A percentile compares a stretch with the other conserved stretches of the same genome.
Evolutionary conservation across 2,113 vertebrate species (phyloP).

Genomic region (Trogon surrucura): DNA sequence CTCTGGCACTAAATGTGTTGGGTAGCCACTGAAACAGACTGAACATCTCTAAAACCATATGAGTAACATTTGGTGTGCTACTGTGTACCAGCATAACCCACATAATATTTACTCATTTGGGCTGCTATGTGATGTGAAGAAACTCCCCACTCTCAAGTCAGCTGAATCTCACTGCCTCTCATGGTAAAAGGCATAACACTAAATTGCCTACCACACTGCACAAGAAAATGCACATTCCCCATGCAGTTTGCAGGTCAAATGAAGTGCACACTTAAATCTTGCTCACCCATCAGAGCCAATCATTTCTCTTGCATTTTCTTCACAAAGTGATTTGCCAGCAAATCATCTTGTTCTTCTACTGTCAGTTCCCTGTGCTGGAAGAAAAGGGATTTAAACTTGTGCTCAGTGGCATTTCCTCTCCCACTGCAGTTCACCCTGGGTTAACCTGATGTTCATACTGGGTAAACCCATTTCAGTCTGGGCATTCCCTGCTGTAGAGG

Average conservation of each 20-base stretch:
- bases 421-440: neutral
- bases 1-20: neutral
- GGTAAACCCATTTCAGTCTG: neutral
- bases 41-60: neutral
- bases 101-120: neutral
- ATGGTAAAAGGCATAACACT: neutral
- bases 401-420: neutral
- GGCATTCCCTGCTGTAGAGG: neutral
- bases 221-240: neutral
- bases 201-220: neutral
- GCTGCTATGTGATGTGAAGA: neutral
- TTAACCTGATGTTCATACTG: neutral
- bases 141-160: neutral
- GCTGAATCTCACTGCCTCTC: neutral
- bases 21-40: neutral
- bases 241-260: neutral
- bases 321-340: neutral
- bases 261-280: neutral
- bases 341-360: neutral
- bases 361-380: neutral
- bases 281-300: neutral
- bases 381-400: neutral
- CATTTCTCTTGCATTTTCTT: neutral
- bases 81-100: constrained; percentile 32
- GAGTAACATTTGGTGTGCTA: constrained; percentile 14